These are phyloP conservation scores for Poeciliopsis retropinna DNA, from an alignment of 2,113 vertebrate genomes.

Conservation along the genomic window DNA sequence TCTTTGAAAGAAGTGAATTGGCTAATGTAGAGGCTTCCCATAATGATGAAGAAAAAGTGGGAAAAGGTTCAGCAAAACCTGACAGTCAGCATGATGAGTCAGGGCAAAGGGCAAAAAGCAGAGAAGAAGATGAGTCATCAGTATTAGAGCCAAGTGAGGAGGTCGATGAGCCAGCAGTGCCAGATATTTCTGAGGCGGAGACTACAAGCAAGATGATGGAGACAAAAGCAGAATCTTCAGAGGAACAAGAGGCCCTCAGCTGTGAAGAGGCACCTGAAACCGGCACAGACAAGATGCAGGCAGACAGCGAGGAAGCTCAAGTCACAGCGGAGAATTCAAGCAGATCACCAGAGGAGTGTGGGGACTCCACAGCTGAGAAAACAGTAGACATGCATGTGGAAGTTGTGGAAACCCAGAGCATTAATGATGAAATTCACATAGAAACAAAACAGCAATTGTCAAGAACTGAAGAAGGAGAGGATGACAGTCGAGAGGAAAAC, in stretches of 20 bases:
- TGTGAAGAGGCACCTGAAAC: constrained; percentile 42
- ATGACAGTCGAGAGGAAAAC: constrained; percentile 5
- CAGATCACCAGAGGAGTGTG: constrained; percentile 7
- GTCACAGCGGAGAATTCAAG: constrained; percentile 11
- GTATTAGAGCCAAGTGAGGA: constrained; percentile 35
- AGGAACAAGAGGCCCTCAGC: constrained; percentile 51
- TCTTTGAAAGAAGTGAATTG: constrained; percentile 18
- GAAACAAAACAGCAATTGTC: background rate
- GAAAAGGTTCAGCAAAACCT: constrained; percentile 14
- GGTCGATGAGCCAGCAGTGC: constrained; percentile 43
- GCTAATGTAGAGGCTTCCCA: constrained; percentile 1
- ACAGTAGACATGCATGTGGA: background rate
- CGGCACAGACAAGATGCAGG: constrained; percentile 30
- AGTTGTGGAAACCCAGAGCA: background rate
- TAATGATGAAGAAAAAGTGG: constrained; percentile 14
- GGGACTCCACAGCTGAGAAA: constrained; percentile 32
- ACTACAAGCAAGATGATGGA: constrained; percentile 33
- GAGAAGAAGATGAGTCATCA: constrained; percentile 53
- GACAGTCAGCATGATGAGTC: constrained; percentile 4
- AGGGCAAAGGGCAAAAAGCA: constrained; percentile 30
- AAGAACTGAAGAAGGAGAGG: constrained; percentile 6
- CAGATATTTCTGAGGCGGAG: constrained; percentile 35
- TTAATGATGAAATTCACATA: constrained; percentile 7
- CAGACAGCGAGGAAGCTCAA: constrained; percentile 34
- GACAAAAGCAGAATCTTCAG: constrained; percentile 55